Percentiles rank a stretch among this genome's conserved stretches.
phyloP scores from a whole-genome alignment of 2,113 vertebrate genomes.

The Cryptoleucopteryx plumbea region DNA sequence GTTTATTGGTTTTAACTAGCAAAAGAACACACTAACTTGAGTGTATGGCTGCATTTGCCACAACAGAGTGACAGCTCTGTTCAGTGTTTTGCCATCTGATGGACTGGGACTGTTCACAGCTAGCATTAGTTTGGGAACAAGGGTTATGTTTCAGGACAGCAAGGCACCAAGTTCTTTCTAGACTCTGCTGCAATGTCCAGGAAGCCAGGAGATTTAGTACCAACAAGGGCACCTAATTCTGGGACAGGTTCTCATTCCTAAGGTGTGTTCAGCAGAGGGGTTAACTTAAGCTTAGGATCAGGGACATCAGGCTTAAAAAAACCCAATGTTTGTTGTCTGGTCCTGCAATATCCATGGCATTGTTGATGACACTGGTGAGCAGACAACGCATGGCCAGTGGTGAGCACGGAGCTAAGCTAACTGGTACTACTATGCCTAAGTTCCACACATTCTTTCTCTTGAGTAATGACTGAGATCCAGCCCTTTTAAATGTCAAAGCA shows the following conservation, averaged over 20 bases:
- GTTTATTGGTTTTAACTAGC: background rate
- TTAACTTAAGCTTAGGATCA: background rate
- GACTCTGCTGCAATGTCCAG: background rate
- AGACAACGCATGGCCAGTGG: background rate
- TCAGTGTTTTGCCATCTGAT: background rate
- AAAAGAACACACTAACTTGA: background rate
- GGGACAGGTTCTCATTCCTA: background rate
- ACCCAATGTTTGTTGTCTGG: background rate
- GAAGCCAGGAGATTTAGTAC: background rate
- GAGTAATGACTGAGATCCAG: background rate
- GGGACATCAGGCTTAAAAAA: background rate
- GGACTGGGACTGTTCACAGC: accelerated
- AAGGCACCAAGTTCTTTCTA: background rate
- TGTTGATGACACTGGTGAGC: background rate
- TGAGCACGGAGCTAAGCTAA: background rate
- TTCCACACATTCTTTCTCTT: background rate
- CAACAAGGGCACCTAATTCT: background rate
- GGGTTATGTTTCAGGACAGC: background rate
- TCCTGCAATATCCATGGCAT: background rate
- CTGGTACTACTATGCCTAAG: background rate
- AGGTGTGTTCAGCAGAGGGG: background rate
- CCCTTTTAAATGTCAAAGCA: background rate
- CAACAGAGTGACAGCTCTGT: background rate
- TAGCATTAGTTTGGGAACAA: background rate
- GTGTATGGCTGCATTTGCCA: background rate